Percentiles rank a stretch among this genome's conserved stretches.
phyloP scores from a whole-genome alignment of 2,888 invertebrate species.

The Zele albiditarsus region DNA sequence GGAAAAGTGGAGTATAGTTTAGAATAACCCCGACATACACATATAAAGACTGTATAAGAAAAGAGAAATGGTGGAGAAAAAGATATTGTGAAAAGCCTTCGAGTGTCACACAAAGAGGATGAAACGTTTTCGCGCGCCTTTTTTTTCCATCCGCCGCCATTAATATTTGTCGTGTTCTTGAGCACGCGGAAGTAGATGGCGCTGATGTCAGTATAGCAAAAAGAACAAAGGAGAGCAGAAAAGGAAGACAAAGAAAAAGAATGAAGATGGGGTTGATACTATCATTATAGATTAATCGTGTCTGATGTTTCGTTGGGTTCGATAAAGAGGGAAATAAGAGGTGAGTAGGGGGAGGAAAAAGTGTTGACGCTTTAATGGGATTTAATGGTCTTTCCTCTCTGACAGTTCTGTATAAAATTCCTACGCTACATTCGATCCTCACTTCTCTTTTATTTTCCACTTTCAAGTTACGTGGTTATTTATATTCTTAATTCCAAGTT shows the following conservation, averaged over 20 bases:
- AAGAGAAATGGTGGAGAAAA: not conserved
- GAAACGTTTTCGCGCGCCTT: not conserved
- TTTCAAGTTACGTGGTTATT: not conserved
- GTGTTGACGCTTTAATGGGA: conserved; percentile 8
- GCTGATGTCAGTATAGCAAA: not conserved
- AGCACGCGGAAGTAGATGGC: not conserved
- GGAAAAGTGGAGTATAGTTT: conserved; percentile 1
- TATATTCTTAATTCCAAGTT: not conserved
- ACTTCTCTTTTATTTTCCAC: not conserved
- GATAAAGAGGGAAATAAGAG: not conserved
- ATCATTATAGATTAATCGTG: conserved; percentile 8
- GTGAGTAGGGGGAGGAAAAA: not conserved
- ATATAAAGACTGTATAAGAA: not conserved
- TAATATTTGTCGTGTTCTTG: not conserved
- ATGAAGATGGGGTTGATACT: conserved; percentile 8
- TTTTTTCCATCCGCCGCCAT: not conserved
- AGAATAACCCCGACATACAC: not conserved
- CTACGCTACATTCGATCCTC: not conserved
- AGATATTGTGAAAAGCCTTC: not conserved
- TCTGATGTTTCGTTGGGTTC: conserved; percentile 7
- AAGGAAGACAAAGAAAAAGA: conserved; percentile 1
- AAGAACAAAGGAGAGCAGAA: not conserved
- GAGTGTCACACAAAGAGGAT: not conserved
- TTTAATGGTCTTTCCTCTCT: not conserved
- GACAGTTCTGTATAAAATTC: not conserved